Percentiles rank a stretch among this genome's conserved stretches.
phyloP scores from a whole-genome alignment of 2,888 invertebrate species.

The Trypoxylon attenuatum region DNA sequence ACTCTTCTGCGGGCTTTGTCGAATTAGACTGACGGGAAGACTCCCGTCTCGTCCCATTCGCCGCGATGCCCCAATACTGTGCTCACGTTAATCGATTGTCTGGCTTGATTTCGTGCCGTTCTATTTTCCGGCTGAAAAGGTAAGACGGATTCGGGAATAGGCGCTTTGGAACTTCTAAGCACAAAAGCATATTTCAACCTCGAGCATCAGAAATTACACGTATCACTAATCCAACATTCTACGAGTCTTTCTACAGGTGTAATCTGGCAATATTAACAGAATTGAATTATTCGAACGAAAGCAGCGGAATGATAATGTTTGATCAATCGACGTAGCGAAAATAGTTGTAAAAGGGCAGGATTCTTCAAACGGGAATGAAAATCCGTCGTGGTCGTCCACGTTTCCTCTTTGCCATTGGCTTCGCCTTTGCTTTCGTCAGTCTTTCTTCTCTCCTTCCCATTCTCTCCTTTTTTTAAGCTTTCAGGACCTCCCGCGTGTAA shows the following conservation, averaged over 20 bases:
- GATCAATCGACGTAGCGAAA: no score
- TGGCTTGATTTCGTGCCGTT: not conserved
- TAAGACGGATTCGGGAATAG: not conserved
- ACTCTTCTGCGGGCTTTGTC: not conserved
- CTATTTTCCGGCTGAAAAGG: not conserved
- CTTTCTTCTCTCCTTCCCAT: no score
- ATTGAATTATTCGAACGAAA: not conserved
- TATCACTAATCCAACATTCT: no score
- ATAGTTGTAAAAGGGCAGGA: not conserved
- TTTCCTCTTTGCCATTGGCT: not conserved
- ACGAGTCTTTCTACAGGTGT: no score
- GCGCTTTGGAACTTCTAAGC: no score
- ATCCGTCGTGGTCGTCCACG: not conserved
- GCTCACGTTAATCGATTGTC: not conserved
- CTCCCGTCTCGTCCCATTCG: no score
- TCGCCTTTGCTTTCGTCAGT: no score
- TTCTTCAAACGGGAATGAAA: not conserved
- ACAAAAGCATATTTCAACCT: no score
- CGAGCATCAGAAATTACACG: no score
- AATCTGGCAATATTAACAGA: no score
- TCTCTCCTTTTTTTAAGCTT: constrained; percentile 36
- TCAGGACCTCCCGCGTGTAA: constrained; percentile 61
- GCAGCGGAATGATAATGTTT: not conserved
- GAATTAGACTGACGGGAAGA: not conserved
- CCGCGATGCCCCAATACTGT: not conserved